These are phyloP conservation scores for Dipodomys stephensi DNA, from an alignment of 2,113 vertebrate species.

Conservation along the genomic window DNA sequence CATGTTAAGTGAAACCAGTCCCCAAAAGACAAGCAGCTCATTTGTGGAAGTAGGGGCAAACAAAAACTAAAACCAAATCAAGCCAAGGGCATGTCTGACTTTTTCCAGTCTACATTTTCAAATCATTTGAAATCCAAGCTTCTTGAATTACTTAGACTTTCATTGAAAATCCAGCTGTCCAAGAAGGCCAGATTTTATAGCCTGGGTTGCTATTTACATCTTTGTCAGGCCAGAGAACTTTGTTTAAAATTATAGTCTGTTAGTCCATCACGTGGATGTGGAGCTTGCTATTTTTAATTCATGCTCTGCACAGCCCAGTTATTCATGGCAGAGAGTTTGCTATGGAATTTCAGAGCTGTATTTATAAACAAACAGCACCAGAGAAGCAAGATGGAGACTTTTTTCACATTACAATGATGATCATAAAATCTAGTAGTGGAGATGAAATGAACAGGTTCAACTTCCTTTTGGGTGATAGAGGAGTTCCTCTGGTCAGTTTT, in stretches of 20 bases:
- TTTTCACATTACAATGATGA: neutral
- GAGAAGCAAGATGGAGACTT: constrained; percentile 10
- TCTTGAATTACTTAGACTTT: constrained; percentile 24
- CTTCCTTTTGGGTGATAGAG: neutral
- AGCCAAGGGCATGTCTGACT: neutral
- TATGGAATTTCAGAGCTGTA: constrained; percentile 55
- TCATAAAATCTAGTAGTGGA: neutral
- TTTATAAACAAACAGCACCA: constrained; percentile 67
- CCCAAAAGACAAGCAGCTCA: too few relatives aligned
- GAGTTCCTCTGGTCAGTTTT: neutral
- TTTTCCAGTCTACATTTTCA: constrained; percentile 45
- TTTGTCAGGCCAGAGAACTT: constrained; percentile 60
- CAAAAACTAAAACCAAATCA: too few relatives aligned
- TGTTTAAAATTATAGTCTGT: constrained; percentile 76
- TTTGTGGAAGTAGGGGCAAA: too few relatives aligned
- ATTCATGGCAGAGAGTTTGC: constrained; percentile 70
- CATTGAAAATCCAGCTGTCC: constrained; percentile 17
- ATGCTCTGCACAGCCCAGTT: constrained; percentile 64
- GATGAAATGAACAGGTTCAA: neutral
- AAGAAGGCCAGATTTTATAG: constrained; percentile 43
- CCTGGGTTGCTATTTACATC: constrained; percentile 69
- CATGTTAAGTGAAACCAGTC: too few relatives aligned
- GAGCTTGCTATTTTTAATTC: constrained; percentile 78
- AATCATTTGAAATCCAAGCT: constrained; percentile 4
- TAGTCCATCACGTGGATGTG: constrained; percentile 62